These are phyloP conservation scores for Drosophila quinaria DNA, from an alignment of 2,888 invertebrate genomes.

Conservation along the genomic window DNA sequence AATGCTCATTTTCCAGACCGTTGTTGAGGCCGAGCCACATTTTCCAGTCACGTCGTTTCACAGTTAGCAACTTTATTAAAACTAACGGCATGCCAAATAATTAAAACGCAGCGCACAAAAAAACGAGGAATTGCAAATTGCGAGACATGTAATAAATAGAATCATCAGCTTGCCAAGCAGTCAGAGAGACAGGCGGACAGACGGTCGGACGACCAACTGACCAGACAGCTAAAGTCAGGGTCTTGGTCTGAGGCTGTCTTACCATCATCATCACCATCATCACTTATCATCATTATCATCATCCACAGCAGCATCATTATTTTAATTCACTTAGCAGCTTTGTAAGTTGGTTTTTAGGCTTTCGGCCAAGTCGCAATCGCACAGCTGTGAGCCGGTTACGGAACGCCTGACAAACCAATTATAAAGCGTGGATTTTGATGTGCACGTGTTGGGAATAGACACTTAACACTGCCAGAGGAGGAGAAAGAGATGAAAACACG, in stretches of 20 bases:
- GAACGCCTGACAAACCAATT: constrained; percentile 72
- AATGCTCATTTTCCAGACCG: constrained; percentile 65
- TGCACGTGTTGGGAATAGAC: constrained; percentile 58
- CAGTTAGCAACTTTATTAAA: constrained; percentile 81
- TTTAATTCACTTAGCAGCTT: constrained; percentile 75
- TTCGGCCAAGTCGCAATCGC: constrained; percentile 30
- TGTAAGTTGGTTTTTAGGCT: constrained; percentile 49
- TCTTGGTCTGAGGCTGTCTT: constrained; percentile 45
- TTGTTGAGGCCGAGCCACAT: constrained; percentile 27
- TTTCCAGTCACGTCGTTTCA: constrained; percentile 76
- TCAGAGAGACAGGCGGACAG: constrained; percentile 14
- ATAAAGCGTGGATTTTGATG: constrained; percentile 63
- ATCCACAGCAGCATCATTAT: constrained; percentile 57
- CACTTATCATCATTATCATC: constrained; percentile 22
- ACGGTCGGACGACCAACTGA: constrained; percentile 8
- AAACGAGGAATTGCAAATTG: constrained; percentile 70
- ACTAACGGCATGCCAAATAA: constrained; percentile 76
- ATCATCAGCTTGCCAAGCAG: constrained; percentile 60
- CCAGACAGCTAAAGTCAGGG: constrained; percentile 53
- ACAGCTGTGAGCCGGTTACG: constrained; percentile 57
- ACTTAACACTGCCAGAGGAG: constrained; percentile 13
- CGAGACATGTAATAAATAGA: constrained; percentile 74
- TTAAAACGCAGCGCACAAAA: constrained; percentile 66
- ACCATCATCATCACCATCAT: constrained; percentile 33
- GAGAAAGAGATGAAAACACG: constrained; percentile 3